Evolutionary conservation across 2,888 invertebrate genomes (phyloP), one percentile per base, ranked within the genome.

Genomic region (Gymnocheta viridis): DNA sequence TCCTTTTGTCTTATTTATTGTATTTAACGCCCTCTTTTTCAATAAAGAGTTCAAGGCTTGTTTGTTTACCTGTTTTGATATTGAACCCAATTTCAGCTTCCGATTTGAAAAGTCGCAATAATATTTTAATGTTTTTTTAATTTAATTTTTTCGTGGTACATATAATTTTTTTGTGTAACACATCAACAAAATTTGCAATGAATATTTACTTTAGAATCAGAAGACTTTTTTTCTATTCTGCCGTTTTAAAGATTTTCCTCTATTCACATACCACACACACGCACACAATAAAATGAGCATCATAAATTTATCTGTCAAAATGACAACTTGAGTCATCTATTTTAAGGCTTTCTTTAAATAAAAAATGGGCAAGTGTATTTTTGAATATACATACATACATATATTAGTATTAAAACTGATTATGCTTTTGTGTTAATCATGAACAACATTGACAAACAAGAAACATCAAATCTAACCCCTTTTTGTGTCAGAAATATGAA

Each of bases 301-400:
- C 81, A 84, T 84, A 84, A 84, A 81, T 84, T 81, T 54, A 41
- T 44, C 77, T 81, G 77, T 84, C 84, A 81, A 69, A 84, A 19
- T 84, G 81, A 81, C 84, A 84, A 78, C 47, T 73, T 69, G 67
- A 27, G 51, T 60, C 62, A 32, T 64, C 69, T 84, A 81, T 78
- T 84, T 72, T 78, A 69, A 77, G 62, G 29, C 17, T 9, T 54
- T 62, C 17, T 60, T 32, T 32, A 47, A n/a, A 17, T 54, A 44
- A 58, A 19, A 56, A 74, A 64, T 79, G 78, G 47, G 12, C 58
- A 70, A 81, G 60, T 60, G 49, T 69, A 49, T 51, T 49, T 67
- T 22, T 4, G 41, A 64, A 74, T 76, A 49, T n/a, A n/a, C n/a
- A n/a, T n/a, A n/a, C n/a, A n/a, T n/a, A n/a, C n/a, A n/a, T n/a